These are phyloP conservation scores for Enteromius fasciolatus DNA, from an alignment of 2,797 vertebrate genomes.

Conservation along the genomic window DNA sequence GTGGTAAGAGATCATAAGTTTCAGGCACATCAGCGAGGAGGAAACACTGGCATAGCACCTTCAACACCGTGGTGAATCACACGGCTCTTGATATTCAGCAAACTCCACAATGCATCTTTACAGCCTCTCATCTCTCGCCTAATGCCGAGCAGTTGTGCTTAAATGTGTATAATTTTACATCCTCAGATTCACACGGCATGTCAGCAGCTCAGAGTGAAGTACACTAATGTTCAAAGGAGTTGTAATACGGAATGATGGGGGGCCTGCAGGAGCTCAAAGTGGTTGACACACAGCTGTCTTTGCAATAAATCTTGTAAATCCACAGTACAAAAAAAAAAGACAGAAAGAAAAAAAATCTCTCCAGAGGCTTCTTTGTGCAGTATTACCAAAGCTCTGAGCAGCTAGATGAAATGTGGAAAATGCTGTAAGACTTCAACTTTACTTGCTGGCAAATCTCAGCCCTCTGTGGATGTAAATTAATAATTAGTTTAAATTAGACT, in stretches of 20 bases:
- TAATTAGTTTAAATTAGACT: slow-evolving; percentile 47
- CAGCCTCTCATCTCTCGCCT: slow-evolving; percentile 66
- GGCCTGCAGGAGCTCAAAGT: slow-evolving; percentile 73
- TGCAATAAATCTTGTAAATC: slow-evolving; percentile 83
- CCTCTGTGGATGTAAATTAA: slow-evolving; percentile 35
- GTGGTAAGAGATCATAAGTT: slow-evolving; percentile 44
- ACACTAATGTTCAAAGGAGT: slow-evolving; percentile 82
- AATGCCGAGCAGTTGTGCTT: slow-evolving; percentile 73
- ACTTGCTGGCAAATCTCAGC: slow-evolving; percentile 26
- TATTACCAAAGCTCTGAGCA: slow-evolving; percentile 69
- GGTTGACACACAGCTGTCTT: slow-evolving; percentile 83
- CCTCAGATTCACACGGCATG: slow-evolving; percentile 77
- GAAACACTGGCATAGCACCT: slow-evolving; percentile 50
- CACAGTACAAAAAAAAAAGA: slow-evolving; percentile 63
- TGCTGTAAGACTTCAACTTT: slow-evolving; percentile 57
- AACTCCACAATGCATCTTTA: slow-evolving; percentile 68
- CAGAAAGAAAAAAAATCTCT: slow-evolving; percentile 53
- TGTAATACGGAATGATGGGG: slow-evolving; percentile 79
- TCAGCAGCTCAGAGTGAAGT: slow-evolving; percentile 77
- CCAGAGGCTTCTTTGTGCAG: slow-evolving; percentile 69
- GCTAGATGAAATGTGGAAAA: slow-evolving; percentile 56
- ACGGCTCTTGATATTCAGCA: slow-evolving; percentile 65
- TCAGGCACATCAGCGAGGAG: slow-evolving; percentile 13
- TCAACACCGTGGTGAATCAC: slow-evolving; percentile 64
- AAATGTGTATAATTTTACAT: slow-evolving; percentile 78